Percentiles rank a stretch among this genome's conserved stretches.
Evolutionary conservation across 2,113 vertebrate genomes (phyloP).

Genomic region (Actenoides hombroni): DNA sequence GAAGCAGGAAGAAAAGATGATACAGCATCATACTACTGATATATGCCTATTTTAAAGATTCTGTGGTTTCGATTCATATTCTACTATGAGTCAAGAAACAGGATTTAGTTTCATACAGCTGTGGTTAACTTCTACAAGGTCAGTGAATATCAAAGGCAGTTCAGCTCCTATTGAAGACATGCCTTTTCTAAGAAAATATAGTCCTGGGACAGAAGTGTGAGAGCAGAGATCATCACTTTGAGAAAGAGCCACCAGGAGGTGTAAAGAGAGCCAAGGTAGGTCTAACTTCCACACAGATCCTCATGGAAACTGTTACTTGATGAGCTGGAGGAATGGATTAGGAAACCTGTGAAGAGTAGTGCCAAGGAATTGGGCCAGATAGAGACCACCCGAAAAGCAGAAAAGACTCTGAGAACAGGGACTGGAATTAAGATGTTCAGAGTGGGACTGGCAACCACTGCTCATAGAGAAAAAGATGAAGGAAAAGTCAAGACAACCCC

Average conservation of each 20-base stretch:
- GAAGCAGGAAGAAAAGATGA: not conserved
- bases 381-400: not conserved
- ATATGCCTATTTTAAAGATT: not conserved
- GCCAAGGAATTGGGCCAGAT: not conserved
- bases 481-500: not conserved
- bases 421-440: not conserved
- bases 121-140: not conserved
- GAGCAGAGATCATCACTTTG: not conserved
- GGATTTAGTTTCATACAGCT: not conserved
- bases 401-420: not conserved
- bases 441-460: not conserved
- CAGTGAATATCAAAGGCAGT: not conserved
- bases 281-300: not conserved
- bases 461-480: not conserved
- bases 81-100: not conserved
- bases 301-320: not conserved
- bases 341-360: not conserved
- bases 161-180: not conserved
- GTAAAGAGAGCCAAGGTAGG: not conserved
- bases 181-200: not conserved
- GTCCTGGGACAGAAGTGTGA: not conserved
- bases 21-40: not conserved
- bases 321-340: not conserved
- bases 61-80: not conserved
- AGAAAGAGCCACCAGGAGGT: not conserved